Evolutionary conservation across 2,888 invertebrate genomes (phyloP).

Genomic region (Drosophila siamana): DNA sequence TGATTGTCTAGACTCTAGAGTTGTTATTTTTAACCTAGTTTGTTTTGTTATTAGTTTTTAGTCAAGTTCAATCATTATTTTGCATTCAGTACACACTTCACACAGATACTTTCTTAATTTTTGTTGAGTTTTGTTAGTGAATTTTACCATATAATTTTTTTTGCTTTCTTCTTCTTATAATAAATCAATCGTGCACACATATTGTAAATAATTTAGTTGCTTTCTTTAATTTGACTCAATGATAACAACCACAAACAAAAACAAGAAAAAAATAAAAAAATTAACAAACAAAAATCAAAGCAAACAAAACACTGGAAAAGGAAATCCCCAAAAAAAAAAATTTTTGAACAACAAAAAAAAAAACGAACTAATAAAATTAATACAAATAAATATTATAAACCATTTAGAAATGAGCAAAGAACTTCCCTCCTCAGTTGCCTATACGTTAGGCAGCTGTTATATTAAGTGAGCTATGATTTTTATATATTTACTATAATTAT

Average conservation of each 20-base stretch:
- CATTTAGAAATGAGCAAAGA: constrained; percentile 76
- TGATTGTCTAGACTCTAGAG: constrained; percentile 28
- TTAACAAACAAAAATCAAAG: constrained; percentile 37
- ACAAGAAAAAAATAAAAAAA: constrained; percentile 29
- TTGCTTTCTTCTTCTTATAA: constrained; percentile 32
- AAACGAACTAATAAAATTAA: constrained; percentile 24
- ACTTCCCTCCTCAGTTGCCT: constrained; percentile 80
- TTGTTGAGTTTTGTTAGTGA: constrained; percentile 61
- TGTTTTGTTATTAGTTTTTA: constrained; percentile 58
- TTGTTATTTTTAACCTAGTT: constrained; percentile 49
- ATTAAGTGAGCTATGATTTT: constrained; percentile 76
- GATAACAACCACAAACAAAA: constrained; percentile 38
- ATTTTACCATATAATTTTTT: constrained; percentile 34
- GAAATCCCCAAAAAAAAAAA: constrained; percentile 41
- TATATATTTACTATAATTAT: constrained; percentile 46
- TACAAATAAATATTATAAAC: constrained; percentile 49
- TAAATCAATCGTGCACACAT: constrained; percentile 53
- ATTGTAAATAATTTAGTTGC: constrained; percentile 77
- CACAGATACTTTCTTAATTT: constrained; percentile 40
- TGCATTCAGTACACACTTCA: neutral
- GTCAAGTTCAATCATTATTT: constrained; percentile 14
- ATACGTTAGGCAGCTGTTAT: constrained; percentile 71
- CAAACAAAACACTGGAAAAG: constrained; percentile 33
- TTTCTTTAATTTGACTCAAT: constrained; percentile 53
- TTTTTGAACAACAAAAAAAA: constrained; percentile 34